phyloP scores from a whole-genome alignment of 2,113 vertebrate species.

The Chrysochloris asiatica region DNA sequence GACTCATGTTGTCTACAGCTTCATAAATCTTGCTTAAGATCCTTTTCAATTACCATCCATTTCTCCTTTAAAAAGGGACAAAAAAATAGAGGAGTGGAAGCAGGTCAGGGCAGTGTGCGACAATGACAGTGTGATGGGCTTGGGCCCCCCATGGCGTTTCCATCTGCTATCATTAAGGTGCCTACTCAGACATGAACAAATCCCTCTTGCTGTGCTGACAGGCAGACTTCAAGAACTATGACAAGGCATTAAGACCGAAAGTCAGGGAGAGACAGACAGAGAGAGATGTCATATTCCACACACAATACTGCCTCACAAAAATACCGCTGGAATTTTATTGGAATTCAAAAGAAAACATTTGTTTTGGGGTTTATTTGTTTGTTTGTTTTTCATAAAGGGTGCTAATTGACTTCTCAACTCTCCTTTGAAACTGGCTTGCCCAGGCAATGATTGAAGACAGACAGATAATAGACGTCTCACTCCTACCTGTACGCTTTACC shows the following conservation, averaged over 20 bases:
- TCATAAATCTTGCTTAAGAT: slow-evolving; percentile 90
- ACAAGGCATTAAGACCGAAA: slow-evolving; percentile 90
- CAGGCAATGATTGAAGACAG: slow-evolving; percentile 47
- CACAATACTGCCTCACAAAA: slow-evolving; percentile 82
- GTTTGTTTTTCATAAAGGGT: slow-evolving; percentile 70
- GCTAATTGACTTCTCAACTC: slow-evolving; percentile 78
- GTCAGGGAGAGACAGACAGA: slow-evolving; percentile 74
- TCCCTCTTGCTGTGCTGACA: slow-evolving; percentile 92
- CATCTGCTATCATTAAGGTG: slow-evolving; percentile 97
- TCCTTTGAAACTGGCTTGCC: slow-evolving; percentile 65
- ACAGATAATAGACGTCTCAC: slow-evolving; percentile 24
- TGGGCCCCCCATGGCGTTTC: slow-evolving; percentile 89
- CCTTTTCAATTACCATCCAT: slow-evolving; percentile 93
- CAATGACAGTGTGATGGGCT: slow-evolving; percentile 93
- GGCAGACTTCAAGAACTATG: slow-evolving; percentile 91
- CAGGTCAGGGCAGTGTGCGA: slow-evolving; percentile 90
- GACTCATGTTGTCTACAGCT: slow-evolving; percentile 85
- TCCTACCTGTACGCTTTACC: slow-evolving; percentile 81
- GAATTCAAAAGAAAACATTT: slow-evolving; percentile 74
- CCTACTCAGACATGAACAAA: slow-evolving; percentile 96
- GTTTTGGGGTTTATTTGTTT: too few relatives aligned
- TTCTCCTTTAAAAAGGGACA: slow-evolving; percentile 91
- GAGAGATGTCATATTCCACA: slow-evolving; percentile 84
- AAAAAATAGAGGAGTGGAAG: slow-evolving; percentile 88
- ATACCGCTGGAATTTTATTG: slow-evolving; percentile 79